These are phyloP conservation scores for Cheilosia variabilis DNA, from an alignment of 2,888 invertebrate genomes.

Conservation along the genomic window DNA sequence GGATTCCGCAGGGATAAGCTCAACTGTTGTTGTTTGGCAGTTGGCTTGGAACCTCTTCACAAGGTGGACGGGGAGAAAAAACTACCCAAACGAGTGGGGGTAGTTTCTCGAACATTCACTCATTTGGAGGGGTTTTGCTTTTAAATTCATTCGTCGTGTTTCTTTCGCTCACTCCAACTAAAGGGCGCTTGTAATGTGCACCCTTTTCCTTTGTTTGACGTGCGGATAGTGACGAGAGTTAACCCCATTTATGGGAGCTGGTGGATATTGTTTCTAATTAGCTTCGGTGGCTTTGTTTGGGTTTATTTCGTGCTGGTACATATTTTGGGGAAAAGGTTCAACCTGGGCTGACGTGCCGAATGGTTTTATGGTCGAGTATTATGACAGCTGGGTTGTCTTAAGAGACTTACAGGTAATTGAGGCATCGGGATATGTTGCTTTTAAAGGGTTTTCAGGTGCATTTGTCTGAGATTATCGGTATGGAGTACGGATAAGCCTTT, in stretches of 20 bases:
- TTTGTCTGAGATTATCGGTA: too few relatives aligned
- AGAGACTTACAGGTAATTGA: constrained; percentile 11
- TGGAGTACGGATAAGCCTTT: too few relatives aligned
- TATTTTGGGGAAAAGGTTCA: constrained; percentile 25
- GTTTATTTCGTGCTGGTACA: background rate
- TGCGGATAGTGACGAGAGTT: constrained; percentile 8
- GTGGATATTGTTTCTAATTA: constrained; percentile 55
- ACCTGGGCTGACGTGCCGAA: constrained; percentile 31
- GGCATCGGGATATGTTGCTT: background rate
- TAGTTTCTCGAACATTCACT: constrained; percentile 39
- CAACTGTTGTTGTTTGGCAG: background rate
- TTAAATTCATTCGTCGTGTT: constrained; percentile 1
- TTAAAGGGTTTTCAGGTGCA: too few relatives aligned
- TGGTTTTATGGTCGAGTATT: constrained; percentile 27
- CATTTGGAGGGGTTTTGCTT: constrained; percentile 23
- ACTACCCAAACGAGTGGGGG: constrained; percentile 34
- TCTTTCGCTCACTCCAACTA: background rate
- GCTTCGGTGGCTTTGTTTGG: constrained; percentile 22
- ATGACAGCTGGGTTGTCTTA: constrained; percentile 37
- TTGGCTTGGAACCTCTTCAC: constrained; percentile 12
- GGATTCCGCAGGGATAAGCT: background rate
- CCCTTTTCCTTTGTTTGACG: constrained; percentile 2
- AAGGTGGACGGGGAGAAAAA: constrained; percentile 10
- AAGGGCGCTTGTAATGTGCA: background rate
- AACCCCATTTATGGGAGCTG: constrained; percentile 33